Evolutionary conservation across 2,797 vertebrate species (phyloP).

Genomic region (Stomatorhinus walkeri): DNA sequence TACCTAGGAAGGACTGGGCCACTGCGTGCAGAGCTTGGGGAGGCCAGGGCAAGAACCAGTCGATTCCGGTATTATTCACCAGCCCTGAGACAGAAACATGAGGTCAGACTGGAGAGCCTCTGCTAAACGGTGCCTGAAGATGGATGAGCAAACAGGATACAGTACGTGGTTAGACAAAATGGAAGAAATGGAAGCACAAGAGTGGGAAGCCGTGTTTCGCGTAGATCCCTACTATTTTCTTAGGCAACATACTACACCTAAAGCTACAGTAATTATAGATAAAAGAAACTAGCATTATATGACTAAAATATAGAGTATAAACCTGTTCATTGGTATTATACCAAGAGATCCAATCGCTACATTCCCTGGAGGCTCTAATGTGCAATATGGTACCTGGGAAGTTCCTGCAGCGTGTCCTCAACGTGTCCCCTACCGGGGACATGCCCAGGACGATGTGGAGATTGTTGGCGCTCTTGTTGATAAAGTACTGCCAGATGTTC

Average conservation of each 20-base stretch:
- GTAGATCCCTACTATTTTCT: background rate
- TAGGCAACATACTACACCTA: background rate
- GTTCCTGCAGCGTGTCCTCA: conserved; percentile 87
- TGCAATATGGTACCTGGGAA: conserved; percentile 75
- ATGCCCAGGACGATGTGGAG: conserved; percentile 89
- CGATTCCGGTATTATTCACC: conserved; percentile 93
- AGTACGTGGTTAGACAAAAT: background rate
- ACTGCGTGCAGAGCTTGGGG: conserved; percentile 82
- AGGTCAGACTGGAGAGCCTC: background rate
- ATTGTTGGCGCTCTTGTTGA: conserved; percentile 85
- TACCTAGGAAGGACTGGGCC: conserved; percentile 83
- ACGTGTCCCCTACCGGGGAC: conserved; percentile 84
- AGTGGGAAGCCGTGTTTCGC: background rate
- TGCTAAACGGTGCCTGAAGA: background rate
- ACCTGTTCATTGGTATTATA: background rate
- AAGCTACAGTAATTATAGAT: background rate
- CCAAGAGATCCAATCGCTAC: background rate
- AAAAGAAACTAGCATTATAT: background rate
- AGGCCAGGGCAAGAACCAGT: conserved; percentile 96
- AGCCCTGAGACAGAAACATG: conserved; percentile 64
- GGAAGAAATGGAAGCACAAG: background rate
- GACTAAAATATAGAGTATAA: background rate
- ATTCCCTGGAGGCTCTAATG: background rate
- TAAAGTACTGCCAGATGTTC: conserved; percentile 87
- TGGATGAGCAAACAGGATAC: background rate